Evolutionary conservation across 2,888 invertebrate species (phyloP), one percentile per base, ranked within the genome.

Genomic region (Lasioglossum oenotherae): DNA sequence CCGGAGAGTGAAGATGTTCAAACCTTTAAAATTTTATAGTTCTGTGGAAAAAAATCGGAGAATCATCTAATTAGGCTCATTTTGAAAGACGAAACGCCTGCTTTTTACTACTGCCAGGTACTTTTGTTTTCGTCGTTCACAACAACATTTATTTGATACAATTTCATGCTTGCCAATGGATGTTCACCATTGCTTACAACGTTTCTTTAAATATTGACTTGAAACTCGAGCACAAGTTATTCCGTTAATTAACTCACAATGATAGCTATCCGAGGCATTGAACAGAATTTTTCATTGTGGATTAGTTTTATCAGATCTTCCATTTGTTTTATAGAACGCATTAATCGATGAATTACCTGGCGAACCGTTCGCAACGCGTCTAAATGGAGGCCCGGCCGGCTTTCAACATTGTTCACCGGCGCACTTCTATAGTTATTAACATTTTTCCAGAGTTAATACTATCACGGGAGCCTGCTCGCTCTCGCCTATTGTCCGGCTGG

Each of bases 391-490:
- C 35, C 1, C 19, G 31, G 35, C 67, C 35, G 35, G 60, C 67
- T 67, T 67, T 67, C 35, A 67, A 67, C 67, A 67, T 67, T 67
- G 67, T 67, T 67, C 67, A 31, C 31, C 67, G 19, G 19, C 31
- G 67, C 35, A 67, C 67, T 35, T 67, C 67, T 67, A 67, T 67
- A 67, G 67, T 67, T 67, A 67, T 67, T 67, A 35, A 67, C 31
- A 67, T 72, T 44, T 44, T 72, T 72, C 41, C n/a, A 72, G 71
- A 44, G 71, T n/a, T 72, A 72, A 72, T 44, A 46, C 31, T 44
- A 73, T 73, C 72, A 46, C 16, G 16, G 19, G 16, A 31, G 76
- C 14, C 27, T 67, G 31, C 44, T 35, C 44, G 31, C 64, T 76
- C 64, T 76, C 64, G 44, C 44, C 73, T 57, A 53, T 38, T 53